Conservation (phyloP, 1,140 invertebrate species). For the silkworm (Bombyx mori) region DNA sequence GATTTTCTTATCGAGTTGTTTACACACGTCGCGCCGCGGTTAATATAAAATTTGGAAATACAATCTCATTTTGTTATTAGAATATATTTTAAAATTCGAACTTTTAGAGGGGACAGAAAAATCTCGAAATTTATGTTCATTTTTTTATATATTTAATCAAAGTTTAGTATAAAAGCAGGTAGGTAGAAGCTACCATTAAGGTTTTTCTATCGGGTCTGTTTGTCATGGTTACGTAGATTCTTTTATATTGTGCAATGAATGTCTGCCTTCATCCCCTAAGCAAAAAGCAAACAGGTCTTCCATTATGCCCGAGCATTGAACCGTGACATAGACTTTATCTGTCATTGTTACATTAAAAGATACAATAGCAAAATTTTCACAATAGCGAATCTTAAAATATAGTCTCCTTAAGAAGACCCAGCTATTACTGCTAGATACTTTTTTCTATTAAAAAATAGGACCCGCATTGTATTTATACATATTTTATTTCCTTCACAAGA, state of each 20-base stretch:
- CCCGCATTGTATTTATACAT: constrained; percentile 39
- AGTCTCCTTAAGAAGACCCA: constrained; percentile 34
- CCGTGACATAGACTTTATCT: constrained; percentile 53
- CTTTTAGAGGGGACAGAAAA: no score
- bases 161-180: no score
- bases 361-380: constrained; percentile 51
- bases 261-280: constrained; percentile 41
- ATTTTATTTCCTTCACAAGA: constrained; percentile 35
- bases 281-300: constrained; percentile 62
- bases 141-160: no score
- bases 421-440: constrained; percentile 20
- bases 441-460: constrained; percentile 27
- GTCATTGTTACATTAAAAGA: constrained; percentile 48
- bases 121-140: no score
- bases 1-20: constrained; percentile 51
- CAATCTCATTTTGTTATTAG: constrained; percentile 7
- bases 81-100: constrained; percentile 2
- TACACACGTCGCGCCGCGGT: constrained; percentile 45
- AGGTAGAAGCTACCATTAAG: no score
- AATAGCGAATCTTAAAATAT: constrained; percentile 51
- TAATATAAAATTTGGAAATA: constrained; percentile 20
- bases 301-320: constrained; percentile 59
- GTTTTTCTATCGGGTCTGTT: constrained; percentile 40
- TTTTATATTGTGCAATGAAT: constrained; percentile 62
- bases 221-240: constrained; percentile 59